Base-by-base conservation (phyloP, 2,113 vertebrate genomes). In the Excalfactoria chinensis region DNA sequence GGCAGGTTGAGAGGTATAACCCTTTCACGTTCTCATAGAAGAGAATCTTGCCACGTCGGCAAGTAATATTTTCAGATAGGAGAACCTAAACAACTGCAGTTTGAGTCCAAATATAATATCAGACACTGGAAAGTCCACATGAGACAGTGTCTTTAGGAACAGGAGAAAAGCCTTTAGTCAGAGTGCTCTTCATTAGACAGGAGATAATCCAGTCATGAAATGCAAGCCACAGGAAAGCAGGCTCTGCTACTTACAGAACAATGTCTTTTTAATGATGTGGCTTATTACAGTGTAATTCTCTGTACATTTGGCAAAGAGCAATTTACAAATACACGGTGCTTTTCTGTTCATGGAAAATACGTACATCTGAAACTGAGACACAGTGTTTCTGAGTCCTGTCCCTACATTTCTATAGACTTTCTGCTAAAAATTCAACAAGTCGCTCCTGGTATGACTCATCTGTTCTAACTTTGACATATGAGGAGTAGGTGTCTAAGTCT, bases 91-190 rank as follows among this genome's bases (percentile, higher is more conserved):
- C 75, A 91, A 83, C 23, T 4, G 74, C 46, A 70, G 71, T 66
- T 89, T 91, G 78, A 95, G 72, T 83, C 71, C 78, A 79, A 67
- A 89, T 14, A 34, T 77, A 22, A 73, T 63, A 83, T 2, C 35
- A 76, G 70, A 53, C 63, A 66, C 55, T 34, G 80, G 64, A 85
- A 41, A 88, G 85, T 34, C 32, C 89, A 80, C 75, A 37, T 49
- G 78, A 88, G 78, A 76, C 46, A 67, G 19, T 0, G 11, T 18
- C 82, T 87, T 91, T 95, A 62, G 70, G 87, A 94, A 51, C 21
- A 80, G 89, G 68, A 93, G 91, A 94, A 93, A 89, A 93, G 78
- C 59, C 28, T 93, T 87, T 78, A 91, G 87, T 69, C 49, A 59
- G 55, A 82, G 46, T 35, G 28, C 37, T 91, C 63, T 91, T 95